Conservation (phyloP, 92 coral and sea anemone genomes). For the Epizoanthus ramosus region DNA sequence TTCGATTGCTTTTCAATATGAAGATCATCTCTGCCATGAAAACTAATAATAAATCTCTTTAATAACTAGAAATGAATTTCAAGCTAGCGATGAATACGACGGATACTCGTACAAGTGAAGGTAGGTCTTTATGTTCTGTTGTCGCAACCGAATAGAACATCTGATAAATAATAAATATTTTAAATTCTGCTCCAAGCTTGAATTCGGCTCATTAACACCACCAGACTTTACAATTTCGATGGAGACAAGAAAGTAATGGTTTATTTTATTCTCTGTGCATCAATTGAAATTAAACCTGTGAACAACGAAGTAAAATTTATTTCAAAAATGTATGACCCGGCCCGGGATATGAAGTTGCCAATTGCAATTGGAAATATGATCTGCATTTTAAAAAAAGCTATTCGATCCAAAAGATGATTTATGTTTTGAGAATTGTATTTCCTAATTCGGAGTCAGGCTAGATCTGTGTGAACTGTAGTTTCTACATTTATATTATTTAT, state of each 20-base stretch:
- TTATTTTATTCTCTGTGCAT: neutral
- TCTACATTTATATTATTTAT: too few relatives aligned
- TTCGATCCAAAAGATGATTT: too few relatives aligned
- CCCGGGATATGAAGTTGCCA: too few relatives aligned
- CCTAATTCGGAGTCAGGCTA: too few relatives aligned
- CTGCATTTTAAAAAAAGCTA: too few relatives aligned
- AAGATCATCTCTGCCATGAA: neutral
- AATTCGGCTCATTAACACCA: slow-evolving; percentile 29
- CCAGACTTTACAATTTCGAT: neutral
- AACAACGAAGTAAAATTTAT: too few relatives aligned
- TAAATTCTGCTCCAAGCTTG: neutral
- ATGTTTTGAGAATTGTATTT: too few relatives aligned
- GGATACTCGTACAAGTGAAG: slow-evolving; percentile 71
- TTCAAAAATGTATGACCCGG: too few relatives aligned
- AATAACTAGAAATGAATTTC: slow-evolving; percentile 79
- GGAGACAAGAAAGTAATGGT: neutral
- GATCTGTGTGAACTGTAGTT: too few relatives aligned
- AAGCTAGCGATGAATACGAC: slow-evolving; percentile 96
- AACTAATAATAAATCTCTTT: slow-evolving; percentile 2
- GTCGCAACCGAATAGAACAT: slow-evolving; percentile 31
- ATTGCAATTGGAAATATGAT: too few relatives aligned
- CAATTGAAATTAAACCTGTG: too few relatives aligned
- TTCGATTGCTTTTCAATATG: neutral
- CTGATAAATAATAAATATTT: slow-evolving; percentile 31
- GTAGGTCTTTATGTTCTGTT: slow-evolving; percentile 51